A percentile compares a stretch with the other conserved stretches of the same genome.
These are phyloP conservation scores for Macquaria ambigua DNA, from an alignment of 2,113 vertebrate genomes.

Conservation along the genomic window DNA sequence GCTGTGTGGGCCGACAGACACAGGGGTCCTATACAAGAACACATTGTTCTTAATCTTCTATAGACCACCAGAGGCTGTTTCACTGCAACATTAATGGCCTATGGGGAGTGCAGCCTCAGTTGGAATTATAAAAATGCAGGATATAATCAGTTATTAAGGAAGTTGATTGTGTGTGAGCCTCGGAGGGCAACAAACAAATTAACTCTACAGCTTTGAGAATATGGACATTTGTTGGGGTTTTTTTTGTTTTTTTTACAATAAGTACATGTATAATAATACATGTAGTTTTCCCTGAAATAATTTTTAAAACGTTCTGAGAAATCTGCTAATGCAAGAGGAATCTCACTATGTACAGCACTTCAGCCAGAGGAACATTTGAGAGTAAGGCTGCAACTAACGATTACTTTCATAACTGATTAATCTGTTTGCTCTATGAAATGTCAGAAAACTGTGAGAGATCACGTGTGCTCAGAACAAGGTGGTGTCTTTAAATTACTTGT, in stretches of 20 bases:
- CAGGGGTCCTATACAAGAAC: conserved; percentile 47
- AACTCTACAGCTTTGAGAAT: conserved; percentile 1
- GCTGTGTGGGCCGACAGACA: conserved; percentile 33
- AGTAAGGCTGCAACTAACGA: not conserved
- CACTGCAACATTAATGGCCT: conserved; percentile 63
- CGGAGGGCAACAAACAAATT: conserved; percentile 5
- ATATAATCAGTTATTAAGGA: conserved; percentile 44
- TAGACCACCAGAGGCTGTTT: conserved; percentile 56
- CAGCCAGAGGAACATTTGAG: not conserved
- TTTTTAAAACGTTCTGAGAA: not conserved
- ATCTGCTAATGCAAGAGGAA: conserved; percentile 4
- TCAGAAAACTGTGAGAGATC: not conserved
- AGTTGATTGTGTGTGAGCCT: conserved; percentile 16
- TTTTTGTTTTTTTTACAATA: not conserved
- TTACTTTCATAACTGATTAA: not conserved
- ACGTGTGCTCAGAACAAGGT: not conserved
- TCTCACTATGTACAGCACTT: not conserved
- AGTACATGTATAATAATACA: not conserved
- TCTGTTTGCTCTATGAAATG: not conserved
- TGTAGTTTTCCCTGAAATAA: not conserved
- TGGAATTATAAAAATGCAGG: conserved; percentile 52
- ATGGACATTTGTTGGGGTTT: not conserved
- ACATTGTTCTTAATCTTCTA: conserved; percentile 74
- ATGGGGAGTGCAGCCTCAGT: conserved; percentile 42
- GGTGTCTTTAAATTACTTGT: not conserved